Evolutionary conservation across 2,888 invertebrate genomes (phyloP).

Genomic region (Macaria liturata): DNA sequence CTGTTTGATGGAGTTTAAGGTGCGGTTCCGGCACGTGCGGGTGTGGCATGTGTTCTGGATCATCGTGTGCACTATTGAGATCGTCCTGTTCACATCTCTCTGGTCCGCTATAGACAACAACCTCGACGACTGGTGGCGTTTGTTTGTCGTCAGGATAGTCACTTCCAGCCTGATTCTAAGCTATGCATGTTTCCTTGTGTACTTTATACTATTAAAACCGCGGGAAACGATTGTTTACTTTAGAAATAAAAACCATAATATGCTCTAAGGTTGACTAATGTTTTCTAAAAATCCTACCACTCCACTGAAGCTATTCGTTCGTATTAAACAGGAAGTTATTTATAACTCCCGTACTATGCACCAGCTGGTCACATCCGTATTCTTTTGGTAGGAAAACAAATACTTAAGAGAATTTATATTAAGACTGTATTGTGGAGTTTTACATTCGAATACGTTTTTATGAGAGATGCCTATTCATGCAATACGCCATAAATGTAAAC

Average conservation of each 20-base stretch:
- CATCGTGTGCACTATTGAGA: slow-evolving; percentile 85
- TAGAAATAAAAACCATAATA: slow-evolving; percentile 45
- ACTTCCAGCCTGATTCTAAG: slow-evolving; percentile 84
- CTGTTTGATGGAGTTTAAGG: slow-evolving; percentile 90
- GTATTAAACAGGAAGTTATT: slow-evolving; percentile 39
- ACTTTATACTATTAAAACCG: slow-evolving; percentile 86
- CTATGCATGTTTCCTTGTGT: slow-evolving; percentile 84
- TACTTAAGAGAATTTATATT: slow-evolving; percentile 34
- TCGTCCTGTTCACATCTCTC: slow-evolving; percentile 86
- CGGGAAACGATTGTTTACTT: slow-evolving; percentile 79
- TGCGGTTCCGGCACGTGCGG: slow-evolving; percentile 88
- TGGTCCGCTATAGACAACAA: slow-evolving; percentile 82
- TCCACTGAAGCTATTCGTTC: slow-evolving; percentile 30
- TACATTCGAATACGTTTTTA: too few relatives aligned
- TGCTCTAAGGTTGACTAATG: slow-evolving; percentile 23
- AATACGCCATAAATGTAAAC: neutral
- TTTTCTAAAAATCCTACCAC: slow-evolving; percentile 32
- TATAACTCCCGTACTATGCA: slow-evolving; percentile 34
- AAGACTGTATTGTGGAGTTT: slow-evolving; percentile 17
- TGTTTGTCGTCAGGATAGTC: slow-evolving; percentile 85
- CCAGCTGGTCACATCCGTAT: slow-evolving; percentile 50
- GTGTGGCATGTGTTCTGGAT: slow-evolving; percentile 88
- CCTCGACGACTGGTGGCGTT: slow-evolving; percentile 88
- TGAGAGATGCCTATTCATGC: too few relatives aligned
- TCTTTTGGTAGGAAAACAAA: slow-evolving; percentile 41